Base-by-base conservation (phyloP, 2,113 vertebrate genomes). In the Chelonoidis abingdonii region DNA sequence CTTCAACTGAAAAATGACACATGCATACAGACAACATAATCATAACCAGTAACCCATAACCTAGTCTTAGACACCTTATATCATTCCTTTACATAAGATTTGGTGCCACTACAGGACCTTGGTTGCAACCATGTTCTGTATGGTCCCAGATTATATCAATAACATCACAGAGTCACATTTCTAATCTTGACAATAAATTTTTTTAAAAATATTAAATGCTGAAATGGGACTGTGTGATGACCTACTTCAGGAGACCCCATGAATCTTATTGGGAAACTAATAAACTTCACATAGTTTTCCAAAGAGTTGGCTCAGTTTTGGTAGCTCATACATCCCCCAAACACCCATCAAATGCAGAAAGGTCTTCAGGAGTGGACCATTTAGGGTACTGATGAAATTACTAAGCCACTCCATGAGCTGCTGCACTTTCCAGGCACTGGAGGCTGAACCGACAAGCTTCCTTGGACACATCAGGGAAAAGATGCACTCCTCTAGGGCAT, bases 161-260 rank as follows among this genome's bases (percentile, higher is more conserved):
- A 49, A 49, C 10, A 3, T 49, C 47, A 24, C 22, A 92, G 72
- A 52, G 9, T 35, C 80, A 44, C 10, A 3, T 38, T 13, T 93
- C n/a, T n/a, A 0, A 0, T 4, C 75, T 21, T 41, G 38, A 47
- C 1, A 53, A 56, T 56, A 4, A 4, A 3, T 31, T 59, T 25
- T 27, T 22, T 5, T 5, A 27, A 35, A 89, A 52, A 80, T 27
- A 19, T 2, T 4, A 80, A 31, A 65, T 29, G 2, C 27, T 83
- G 41, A n/a, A 83, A 11, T 54, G 52, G 12, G 11, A 69, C 27
- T 82, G 24, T 59, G 24, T 82, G 25, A 12, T 89, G 59, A 49
- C 65, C 7, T 41, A 56, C 72, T 93, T 47, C 41, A 49, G 62
- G 62, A 0, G 29, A 47, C 7, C 24, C 9, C 25, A 27, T 41